These are phyloP conservation scores for Leptinotarsa peninsularis DNA, from an alignment of 2,888 invertebrate species.

Conservation along the genomic window DNA sequence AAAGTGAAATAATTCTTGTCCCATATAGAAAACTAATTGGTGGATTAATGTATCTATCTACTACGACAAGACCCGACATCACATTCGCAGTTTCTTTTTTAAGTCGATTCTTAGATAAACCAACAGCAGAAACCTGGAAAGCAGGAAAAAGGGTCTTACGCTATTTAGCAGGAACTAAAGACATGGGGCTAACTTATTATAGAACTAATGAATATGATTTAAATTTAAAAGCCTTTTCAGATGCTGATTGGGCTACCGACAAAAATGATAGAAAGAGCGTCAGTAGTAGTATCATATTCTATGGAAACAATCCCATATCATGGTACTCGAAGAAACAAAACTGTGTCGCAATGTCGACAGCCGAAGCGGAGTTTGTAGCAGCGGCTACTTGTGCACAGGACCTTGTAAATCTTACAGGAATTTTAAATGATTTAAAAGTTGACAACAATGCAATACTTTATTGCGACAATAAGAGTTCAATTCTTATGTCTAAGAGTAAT, in stretches of 20 bases:
- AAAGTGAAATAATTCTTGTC: conserved; percentile 30
- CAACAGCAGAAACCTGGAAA: conserved; percentile 15
- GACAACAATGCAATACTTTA: no score
- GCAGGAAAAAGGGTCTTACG: background rate
- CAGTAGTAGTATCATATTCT: conserved; percentile 39
- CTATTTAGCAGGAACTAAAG: conserved; percentile 26
- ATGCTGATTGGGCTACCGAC: conserved; percentile 42
- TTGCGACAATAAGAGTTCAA: no score
- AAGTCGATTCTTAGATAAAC: conserved; percentile 9
- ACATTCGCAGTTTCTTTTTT: conserved; percentile 24
- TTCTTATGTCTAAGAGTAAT: no score
- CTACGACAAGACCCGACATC: conserved; percentile 39
- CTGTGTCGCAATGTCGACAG: conserved; percentile 10
- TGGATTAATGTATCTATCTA: conserved; percentile 40
- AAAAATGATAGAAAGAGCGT: conserved; percentile 34
- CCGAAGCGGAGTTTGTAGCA: background rate
- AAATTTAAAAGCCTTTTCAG: conserved; percentile 35
- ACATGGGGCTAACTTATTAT: conserved; percentile 28
- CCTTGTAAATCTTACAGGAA: background rate
- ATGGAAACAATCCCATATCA: conserved; percentile 34
- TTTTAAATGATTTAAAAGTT: no score
- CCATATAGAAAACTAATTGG: conserved; percentile 44
- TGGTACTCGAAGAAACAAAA: conserved; percentile 14
- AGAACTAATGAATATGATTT: conserved; percentile 29
- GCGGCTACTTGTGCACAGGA: background rate